Percentiles rank a stretch among this genome's conserved stretches.
phyloP scores from a whole-genome alignment of 2,888 invertebrate species.

The Eupithecia abbreviata region DNA sequence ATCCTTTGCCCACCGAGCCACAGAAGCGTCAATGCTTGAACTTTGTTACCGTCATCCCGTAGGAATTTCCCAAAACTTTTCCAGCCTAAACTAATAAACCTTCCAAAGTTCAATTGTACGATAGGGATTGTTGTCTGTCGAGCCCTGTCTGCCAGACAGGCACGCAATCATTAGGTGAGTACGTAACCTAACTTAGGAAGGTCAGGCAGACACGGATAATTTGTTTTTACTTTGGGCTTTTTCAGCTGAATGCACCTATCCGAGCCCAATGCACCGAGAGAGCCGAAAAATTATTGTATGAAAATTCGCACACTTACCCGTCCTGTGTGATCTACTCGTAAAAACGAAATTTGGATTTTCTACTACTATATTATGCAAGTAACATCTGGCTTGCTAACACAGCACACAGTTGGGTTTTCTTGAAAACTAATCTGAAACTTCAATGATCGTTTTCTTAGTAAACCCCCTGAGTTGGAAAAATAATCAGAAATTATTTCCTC shows the following conservation, averaged over 20 bases:
- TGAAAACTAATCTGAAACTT: too few relatives aligned
- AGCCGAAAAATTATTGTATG: too few relatives aligned
- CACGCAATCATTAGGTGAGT: slow-evolving; percentile 4
- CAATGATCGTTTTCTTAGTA: background rate
- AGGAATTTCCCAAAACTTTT: slow-evolving; percentile 12
- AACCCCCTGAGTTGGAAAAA: background rate
- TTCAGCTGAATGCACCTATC: background rate
- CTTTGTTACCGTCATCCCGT: slow-evolving; percentile 6
- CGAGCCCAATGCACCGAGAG: too few relatives aligned
- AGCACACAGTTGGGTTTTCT: too few relatives aligned
- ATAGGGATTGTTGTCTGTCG: slow-evolving; percentile 39
- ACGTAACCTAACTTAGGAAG: background rate
- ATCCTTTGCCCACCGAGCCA: background rate
- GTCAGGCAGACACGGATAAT: background rate
- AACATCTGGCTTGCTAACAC: too few relatives aligned
- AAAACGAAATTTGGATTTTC: too few relatives aligned
- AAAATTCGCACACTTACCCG: too few relatives aligned
- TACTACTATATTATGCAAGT: too few relatives aligned
- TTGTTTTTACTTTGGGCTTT: background rate
- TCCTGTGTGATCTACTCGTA: too few relatives aligned
- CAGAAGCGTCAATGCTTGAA: background rate
- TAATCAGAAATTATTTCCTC: background rate
- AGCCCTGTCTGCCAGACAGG: slow-evolving; percentile 31
- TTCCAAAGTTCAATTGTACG: slow-evolving; percentile 9
- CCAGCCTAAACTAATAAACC: slow-evolving; percentile 16